Conservation (phyloP, 2,888 invertebrate genomes). For the Hirtodrosophila duncani region DNA sequence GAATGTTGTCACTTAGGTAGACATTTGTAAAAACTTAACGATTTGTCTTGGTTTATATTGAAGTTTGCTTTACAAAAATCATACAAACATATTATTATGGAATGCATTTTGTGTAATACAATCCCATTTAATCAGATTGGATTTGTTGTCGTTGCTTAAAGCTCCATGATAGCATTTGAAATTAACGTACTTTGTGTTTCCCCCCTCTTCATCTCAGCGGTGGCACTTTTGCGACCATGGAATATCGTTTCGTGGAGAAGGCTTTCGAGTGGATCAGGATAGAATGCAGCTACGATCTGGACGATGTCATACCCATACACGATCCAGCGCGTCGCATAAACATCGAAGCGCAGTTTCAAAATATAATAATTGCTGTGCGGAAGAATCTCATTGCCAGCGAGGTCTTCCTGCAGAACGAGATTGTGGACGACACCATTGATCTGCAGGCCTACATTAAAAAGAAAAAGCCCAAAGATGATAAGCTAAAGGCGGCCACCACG, state of each 20-base stretch:
- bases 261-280: constrained; percentile 86
- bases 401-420: constrained; percentile 86
- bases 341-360: constrained; percentile 75
- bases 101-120: constrained; percentile 56
- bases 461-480: constrained; percentile 66
- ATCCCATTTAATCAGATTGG: constrained; percentile 21
- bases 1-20: neutral
- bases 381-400: constrained; percentile 81
- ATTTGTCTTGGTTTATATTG: constrained; percentile 4
- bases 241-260: constrained; percentile 87
- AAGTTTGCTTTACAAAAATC: constrained; percentile 11
- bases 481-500: constrained; percentile 23
- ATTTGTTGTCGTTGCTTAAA: constrained; percentile 21
- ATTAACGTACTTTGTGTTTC: neutral
- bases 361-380: constrained; percentile 65
- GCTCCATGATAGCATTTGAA: constrained; percentile 19
- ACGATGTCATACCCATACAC: constrained; percentile 85
- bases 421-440: constrained; percentile 82
- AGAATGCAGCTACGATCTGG: constrained; percentile 87
- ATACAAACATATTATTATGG: constrained; percentile 32
- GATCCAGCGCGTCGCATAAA: constrained; percentile 79
- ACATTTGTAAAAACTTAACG: neutral
- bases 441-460: constrained; percentile 83
- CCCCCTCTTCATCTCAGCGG: constrained; percentile 77
- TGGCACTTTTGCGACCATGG: constrained; percentile 82